phyloP scores from a whole-genome alignment of 2,797 vertebrate species.

The Distichodus sexfasciatus region DNA sequence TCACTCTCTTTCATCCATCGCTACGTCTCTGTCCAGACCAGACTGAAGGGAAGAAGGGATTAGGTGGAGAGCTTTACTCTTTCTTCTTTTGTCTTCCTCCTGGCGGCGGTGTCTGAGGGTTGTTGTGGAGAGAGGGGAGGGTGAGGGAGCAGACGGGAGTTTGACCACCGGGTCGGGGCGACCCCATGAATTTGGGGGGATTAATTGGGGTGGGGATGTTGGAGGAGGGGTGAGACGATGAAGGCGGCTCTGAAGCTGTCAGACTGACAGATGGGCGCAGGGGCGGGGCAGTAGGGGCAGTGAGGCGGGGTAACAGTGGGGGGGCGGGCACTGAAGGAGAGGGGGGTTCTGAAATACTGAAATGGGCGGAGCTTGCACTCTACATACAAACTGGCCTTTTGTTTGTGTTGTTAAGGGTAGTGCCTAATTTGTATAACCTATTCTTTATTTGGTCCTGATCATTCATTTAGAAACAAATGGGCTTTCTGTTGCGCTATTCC shows the following conservation, averaged over 20 bases:
- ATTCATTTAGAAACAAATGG: neutral
- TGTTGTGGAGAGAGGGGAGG: neutral
- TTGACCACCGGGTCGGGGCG: conserved; percentile 16
- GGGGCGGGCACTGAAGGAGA: too few relatives aligned
- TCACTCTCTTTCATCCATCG: neutral
- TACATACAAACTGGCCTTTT: conserved; percentile 30
- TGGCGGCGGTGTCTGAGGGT: too few relatives aligned
- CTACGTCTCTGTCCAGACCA: conserved; percentile 4
- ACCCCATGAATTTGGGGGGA: conserved; percentile 25
- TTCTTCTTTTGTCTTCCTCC: conserved; percentile 18
- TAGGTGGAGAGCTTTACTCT: conserved; percentile 20
- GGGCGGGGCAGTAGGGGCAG: conserved; percentile 55
- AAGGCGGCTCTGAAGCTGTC: too few relatives aligned
- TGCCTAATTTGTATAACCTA: conserved; percentile 2
- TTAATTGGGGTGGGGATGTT: too few relatives aligned
- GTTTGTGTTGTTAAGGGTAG: conserved; percentile 18
- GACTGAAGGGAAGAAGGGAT: conserved; percentile 17
- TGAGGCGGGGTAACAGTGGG: neutral
- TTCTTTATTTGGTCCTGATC: neutral
- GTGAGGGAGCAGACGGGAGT: conserved; percentile 22
- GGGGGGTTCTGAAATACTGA: too few relatives aligned
- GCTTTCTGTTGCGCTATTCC: neutral
- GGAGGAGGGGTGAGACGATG: conserved; percentile 20
- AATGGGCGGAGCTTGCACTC: too few relatives aligned
- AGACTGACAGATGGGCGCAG: conserved; percentile 76